A percentile compares a stretch with the other conserved stretches of the same genome.
phyloP scores from a whole-genome alignment of 2,888 invertebrate species.

The Nymphalis urticae region DNA sequence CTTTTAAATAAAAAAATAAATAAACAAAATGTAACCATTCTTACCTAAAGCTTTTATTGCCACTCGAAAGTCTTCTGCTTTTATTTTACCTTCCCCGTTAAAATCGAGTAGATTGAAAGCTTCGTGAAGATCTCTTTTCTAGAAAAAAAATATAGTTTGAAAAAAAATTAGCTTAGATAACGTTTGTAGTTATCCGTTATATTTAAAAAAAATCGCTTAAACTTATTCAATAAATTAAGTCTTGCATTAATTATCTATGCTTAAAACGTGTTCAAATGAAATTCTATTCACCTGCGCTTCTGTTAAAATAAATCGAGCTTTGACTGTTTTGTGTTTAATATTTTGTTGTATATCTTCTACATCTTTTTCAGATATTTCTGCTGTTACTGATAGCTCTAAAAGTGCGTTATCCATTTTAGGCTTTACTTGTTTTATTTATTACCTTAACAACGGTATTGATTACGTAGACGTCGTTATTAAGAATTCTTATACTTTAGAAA shows the following conservation, averaged over 20 bases:
- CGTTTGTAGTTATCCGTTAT: no score
- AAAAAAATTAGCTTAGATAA: background rate
- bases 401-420: conserved; percentile 48
- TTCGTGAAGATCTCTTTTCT: conserved; percentile 67
- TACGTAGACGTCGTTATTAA: background rate
- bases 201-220: no score
- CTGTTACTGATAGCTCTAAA: conserved; percentile 53
- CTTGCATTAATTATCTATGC: no score
- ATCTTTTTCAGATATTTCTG: conserved; percentile 48
- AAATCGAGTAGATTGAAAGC: conserved; percentile 74
- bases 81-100: conserved; percentile 72
- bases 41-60: conserved; percentile 75
- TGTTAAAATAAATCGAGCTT: conserved; percentile 58
- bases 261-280: no score
- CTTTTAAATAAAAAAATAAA: background rate
- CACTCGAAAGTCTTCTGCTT: conserved; percentile 70
- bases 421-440: background rate
- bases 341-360: conserved; percentile 38
- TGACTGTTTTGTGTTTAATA: conserved; percentile 45
- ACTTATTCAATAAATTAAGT: no score
- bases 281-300: conserved; percentile 54
- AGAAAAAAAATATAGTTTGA: conserved; percentile 33
- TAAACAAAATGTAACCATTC: background rate
- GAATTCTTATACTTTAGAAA: conserved; percentile 18
- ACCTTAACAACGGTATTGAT: conserved; percentile 13